Percentiles rank a stretch among this genome's conserved stretches.
Evolutionary conservation across 35 echinoderm and acorn worm species (phyloP).

Genomic region (Apostichopus parvimensis): DNA sequence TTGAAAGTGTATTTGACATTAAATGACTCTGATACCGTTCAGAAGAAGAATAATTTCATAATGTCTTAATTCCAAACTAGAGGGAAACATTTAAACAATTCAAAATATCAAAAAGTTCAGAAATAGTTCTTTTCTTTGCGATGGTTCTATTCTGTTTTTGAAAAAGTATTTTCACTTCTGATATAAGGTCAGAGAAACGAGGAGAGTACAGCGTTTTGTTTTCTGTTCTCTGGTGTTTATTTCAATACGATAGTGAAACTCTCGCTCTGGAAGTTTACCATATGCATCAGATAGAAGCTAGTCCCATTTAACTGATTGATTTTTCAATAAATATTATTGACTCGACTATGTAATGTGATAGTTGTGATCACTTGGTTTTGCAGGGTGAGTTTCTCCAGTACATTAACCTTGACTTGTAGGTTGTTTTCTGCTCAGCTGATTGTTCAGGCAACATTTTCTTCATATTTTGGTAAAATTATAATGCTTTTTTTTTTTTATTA

Average conservation of each 20-base stretch:
- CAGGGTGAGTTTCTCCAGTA: background rate
- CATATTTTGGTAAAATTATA: no score
- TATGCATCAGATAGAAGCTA: background rate
- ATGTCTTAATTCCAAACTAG: no score
- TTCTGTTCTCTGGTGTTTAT: background rate
- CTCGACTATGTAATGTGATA: conserved; percentile 35
- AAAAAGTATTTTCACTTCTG: background rate
- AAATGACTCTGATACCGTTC: no score
- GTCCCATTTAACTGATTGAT: conserved; percentile 35
- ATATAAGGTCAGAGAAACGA: background rate
- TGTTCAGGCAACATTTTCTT: no score
- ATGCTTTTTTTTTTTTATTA: no score
- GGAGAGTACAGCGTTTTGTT: background rate
- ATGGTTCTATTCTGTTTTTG: no score
- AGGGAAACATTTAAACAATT: no score
- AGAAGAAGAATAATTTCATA: no score
- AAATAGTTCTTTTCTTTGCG: no score
- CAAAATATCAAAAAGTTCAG: no score
- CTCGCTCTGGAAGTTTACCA: background rate
- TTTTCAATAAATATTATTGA: conserved; percentile 36
- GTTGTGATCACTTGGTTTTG: background rate
- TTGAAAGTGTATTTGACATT: no score
- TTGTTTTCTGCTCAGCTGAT: background rate
- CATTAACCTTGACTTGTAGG: background rate
- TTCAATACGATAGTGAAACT: background rate